Conservation (phyloP, 2,888 invertebrate genomes). For the Drosophila flavopinicola region DNA sequence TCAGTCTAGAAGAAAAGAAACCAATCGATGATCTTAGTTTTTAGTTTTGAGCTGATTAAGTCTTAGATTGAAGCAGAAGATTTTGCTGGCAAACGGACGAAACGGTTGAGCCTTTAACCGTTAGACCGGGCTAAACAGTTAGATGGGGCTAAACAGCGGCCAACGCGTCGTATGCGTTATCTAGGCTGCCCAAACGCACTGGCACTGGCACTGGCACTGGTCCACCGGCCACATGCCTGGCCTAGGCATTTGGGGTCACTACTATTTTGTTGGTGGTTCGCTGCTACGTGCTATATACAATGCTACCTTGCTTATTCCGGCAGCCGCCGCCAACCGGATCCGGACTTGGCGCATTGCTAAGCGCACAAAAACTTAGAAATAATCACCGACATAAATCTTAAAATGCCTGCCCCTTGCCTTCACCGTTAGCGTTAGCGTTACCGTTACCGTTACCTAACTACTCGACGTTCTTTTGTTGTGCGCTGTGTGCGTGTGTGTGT, state of each 20-base stretch:
- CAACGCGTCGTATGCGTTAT: slow-evolving; percentile 32
- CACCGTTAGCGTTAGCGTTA: not conserved
- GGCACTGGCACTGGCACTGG: slow-evolving; percentile 2
- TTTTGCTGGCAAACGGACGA: not conserved
- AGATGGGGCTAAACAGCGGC: not conserved
- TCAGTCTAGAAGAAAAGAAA: no score
- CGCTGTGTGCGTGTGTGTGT: slow-evolving; percentile 10
- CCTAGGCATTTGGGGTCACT: slow-evolving; percentile 26
- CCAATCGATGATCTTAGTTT: no score
- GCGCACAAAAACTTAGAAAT: slow-evolving; percentile 83
- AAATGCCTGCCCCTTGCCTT: slow-evolving; percentile 57
- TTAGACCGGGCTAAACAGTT: not conserved
- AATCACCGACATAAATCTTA: slow-evolving; percentile 84
- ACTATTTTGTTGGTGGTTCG: slow-evolving; percentile 23
- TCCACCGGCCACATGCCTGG: no score
- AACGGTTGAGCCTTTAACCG: no score
- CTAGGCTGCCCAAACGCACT: not conserved
- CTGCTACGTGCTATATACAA: slow-evolving; percentile 27
- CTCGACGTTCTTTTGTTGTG: slow-evolving; percentile 45
- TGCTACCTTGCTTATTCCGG: slow-evolving; percentile 19
- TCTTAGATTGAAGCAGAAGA: no score
- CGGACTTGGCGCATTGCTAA: slow-evolving; percentile 62
- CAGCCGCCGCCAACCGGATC: not conserved
- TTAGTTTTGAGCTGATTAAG: no score
- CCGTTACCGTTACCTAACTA: slow-evolving; percentile 41